Conservation (phyloP, 2,113 vertebrate genomes). For the Pygoscelis antarcticus region DNA sequence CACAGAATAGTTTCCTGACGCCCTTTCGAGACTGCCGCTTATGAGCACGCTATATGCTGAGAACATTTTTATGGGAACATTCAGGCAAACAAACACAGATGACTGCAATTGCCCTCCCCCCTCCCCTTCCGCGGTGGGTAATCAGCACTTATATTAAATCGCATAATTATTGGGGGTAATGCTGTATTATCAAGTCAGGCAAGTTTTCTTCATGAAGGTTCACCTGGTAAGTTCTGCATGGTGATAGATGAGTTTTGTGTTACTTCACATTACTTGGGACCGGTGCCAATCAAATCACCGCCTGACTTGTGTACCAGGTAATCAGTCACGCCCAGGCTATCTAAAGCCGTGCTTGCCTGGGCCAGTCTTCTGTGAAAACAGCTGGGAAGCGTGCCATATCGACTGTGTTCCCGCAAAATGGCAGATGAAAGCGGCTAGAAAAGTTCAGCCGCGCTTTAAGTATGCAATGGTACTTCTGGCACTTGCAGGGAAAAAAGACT, state of each 20-base stretch:
- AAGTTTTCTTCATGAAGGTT: constrained; percentile 29
- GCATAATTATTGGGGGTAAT: constrained; percentile 21
- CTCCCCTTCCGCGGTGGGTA: constrained; percentile 15
- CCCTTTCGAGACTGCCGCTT: constrained; percentile 32
- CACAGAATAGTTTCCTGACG: not conserved
- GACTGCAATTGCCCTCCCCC: constrained; percentile 1
- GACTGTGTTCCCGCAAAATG: not conserved
- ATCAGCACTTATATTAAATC: not conserved
- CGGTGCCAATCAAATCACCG: not conserved
- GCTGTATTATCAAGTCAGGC: constrained; percentile 36
- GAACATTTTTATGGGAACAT: constrained; percentile 47
- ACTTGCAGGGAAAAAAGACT: not conserved
- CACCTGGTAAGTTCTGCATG: not conserved
- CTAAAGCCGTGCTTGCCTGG: constrained; percentile 33
- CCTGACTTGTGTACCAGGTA: constrained; percentile 51
- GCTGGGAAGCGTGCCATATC: constrained; percentile 17
- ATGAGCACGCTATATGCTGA: not conserved
- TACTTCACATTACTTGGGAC: constrained; percentile 14
- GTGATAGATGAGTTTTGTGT: constrained; percentile 49
- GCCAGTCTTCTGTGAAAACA: constrained; percentile 40
- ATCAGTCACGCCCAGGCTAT: constrained; percentile 51
- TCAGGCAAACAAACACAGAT: constrained; percentile 32
- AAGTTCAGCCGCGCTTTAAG: not conserved
- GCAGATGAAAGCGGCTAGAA: not conserved
- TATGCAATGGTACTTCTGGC: not conserved